A percentile compares a stretch with the other conserved stretches of the same genome.
Conservation (phyloP, 2,113 vertebrate species). For the Tachysurus vachellii region DNA sequence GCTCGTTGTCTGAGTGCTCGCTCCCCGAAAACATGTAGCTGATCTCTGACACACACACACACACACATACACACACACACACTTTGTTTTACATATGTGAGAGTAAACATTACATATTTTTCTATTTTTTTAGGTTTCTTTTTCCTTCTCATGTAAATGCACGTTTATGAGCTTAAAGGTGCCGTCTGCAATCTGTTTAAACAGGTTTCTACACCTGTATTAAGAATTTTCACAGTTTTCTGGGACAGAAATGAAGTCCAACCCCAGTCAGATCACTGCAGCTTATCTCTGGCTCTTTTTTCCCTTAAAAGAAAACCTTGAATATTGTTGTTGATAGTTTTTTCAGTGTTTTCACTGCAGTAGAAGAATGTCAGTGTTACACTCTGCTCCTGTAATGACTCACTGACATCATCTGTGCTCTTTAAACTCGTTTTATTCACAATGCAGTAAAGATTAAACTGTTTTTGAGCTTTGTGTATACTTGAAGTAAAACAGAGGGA, state of each 20-base stretch:
- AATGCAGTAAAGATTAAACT: constrained; percentile 22
- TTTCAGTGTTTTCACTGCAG: background rate
- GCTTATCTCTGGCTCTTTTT: background rate
- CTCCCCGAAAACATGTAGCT: constrained; percentile 43
- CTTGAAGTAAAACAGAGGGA: background rate
- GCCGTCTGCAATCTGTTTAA: background rate
- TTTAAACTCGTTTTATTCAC: constrained; percentile 3
- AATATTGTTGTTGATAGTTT: background rate
- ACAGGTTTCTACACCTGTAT: background rate
- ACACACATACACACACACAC: background rate
- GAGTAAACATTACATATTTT: background rate
- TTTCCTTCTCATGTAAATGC: background rate
- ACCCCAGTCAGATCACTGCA: background rate
- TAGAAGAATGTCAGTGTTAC: background rate
- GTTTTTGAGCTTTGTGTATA: background rate
- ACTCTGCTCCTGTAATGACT: background rate
- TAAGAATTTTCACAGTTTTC: background rate
- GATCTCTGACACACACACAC: background rate
- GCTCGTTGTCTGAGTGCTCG: constrained; percentile 41
- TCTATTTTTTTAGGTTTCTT: background rate
- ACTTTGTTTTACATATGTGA: background rate
- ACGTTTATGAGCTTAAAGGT: background rate
- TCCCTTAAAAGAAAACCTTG: background rate
- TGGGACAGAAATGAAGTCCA: background rate
- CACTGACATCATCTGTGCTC: background rate